A percentile compares a stretch with the other conserved stretches of the same genome.
phyloP scores from a whole-genome alignment of 1,140 invertebrate species.

The Eubasilissa regina region DNA sequence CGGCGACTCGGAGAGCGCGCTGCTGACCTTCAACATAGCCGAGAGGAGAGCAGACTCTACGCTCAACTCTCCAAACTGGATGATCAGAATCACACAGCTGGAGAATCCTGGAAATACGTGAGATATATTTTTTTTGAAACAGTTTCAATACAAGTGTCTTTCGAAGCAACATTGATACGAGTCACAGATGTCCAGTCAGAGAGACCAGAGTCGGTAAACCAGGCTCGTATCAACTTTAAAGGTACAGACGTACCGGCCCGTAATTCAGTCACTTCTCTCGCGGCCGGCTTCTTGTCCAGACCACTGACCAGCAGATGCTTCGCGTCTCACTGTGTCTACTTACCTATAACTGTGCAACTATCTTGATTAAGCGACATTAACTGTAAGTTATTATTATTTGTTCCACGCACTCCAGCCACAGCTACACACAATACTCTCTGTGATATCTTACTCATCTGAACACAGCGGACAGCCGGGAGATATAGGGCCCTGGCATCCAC shows the following conservation, averaged over 20 bases:
- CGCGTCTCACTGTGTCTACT: too few species aligned
- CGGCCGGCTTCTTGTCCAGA: background rate
- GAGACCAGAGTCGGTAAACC: background rate
- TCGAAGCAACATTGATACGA: background rate
- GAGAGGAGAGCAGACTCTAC: constrained; percentile 65
- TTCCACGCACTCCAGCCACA: too few species aligned
- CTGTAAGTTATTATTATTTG: too few species aligned
- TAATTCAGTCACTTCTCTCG: background rate
- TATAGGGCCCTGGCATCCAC: too few species aligned
- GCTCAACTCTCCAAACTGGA: constrained; percentile 72
- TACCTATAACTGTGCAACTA: too few species aligned
- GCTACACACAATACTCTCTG: too few species aligned
- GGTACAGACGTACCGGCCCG: background rate
- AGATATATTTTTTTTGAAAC: background rate
- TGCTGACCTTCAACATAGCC: constrained; percentile 69
- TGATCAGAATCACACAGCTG: constrained; percentile 76
- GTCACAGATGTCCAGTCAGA: background rate
- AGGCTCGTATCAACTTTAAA: too few species aligned
- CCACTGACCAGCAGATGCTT: background rate
- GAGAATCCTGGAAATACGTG: constrained; percentile 62
- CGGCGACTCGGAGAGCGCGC: constrained; percentile 68
- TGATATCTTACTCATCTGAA: too few species aligned
- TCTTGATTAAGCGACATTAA: too few species aligned
- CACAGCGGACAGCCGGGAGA: too few species aligned
- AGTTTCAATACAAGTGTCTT: background rate